Percentiles rank a stretch among this genome's conserved stretches.
Conservation (phyloP, 2,888 invertebrate genomes). For the Brassicogethes aeneus region DNA sequence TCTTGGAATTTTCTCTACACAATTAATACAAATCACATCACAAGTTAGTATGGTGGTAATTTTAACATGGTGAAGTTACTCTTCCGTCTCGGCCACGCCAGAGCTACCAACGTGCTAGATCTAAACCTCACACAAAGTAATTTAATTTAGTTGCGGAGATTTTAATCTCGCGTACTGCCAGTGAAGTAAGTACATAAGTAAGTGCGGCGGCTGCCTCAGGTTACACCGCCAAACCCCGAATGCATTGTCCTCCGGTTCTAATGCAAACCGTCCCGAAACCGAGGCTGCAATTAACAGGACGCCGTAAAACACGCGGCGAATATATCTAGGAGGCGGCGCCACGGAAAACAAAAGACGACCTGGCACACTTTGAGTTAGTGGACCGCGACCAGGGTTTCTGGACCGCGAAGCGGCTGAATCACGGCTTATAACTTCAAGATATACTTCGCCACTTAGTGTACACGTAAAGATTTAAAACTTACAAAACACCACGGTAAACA, state of each 20-base stretch:
- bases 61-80: too few species aligned
- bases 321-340: background rate
- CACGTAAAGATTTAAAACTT: too few species aligned
- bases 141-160: conserved; percentile 16
- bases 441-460: too few species aligned
- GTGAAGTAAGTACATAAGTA: too few species aligned
- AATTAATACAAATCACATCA: too few species aligned
- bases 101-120: conserved; percentile 15
- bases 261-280: conserved; percentile 25
- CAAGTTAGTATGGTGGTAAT: too few species aligned
- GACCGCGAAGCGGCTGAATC: too few species aligned
- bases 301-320: conserved; percentile 16
- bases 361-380: background rate
- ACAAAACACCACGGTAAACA: too few species aligned
- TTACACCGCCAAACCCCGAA: conserved; percentile 23
- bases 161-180: conserved; percentile 14
- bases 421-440: too few species aligned
- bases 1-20: too few species aligned
- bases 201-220: conserved; percentile 12
- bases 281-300: conserved; percentile 30
- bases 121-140: conserved; percentile 17
- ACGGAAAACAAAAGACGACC: background rate
- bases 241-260: conserved; percentile 25
- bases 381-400: too few species aligned
- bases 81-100: too few species aligned